Evolutionary conservation across 2,113 vertebrate genomes (phyloP).

Genomic region (Mystacornis crossleyi): DNA sequence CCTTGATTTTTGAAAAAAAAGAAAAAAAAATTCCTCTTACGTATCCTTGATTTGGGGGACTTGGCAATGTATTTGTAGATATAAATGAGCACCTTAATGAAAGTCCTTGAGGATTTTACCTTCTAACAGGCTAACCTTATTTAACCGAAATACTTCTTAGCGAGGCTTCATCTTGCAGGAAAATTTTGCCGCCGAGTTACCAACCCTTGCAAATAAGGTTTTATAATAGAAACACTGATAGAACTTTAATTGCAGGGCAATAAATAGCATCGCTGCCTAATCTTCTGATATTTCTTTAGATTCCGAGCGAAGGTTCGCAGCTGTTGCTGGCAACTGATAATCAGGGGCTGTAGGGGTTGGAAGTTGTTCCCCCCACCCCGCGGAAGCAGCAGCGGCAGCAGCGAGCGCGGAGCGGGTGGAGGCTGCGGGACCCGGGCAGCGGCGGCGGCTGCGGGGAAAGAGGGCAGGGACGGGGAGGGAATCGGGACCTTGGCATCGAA

Average conservation of each 20-base stretch:
- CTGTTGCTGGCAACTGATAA: constrained; percentile 75
- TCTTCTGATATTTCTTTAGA: constrained; percentile 72
- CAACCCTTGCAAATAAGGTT: constrained; percentile 77
- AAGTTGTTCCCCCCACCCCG: constrained; percentile 26
- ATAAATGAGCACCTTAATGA: constrained; percentile 26
- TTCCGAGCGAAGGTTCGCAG: constrained; percentile 57
- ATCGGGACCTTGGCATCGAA: not conserved
- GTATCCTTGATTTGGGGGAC: not conserved
- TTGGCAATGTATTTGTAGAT: not conserved
- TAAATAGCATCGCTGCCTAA: constrained; percentile 78
- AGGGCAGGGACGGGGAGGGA: not conserved
- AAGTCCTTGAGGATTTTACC: constrained; percentile 52
- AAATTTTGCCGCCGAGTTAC: constrained; percentile 71
- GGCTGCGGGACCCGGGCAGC: not conserved
- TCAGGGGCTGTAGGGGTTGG: constrained; percentile 7
- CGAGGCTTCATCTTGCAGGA: constrained; percentile 47
- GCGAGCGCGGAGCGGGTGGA: constrained; percentile 26
- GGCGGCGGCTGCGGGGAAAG: too few species aligned
- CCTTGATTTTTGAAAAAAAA: not conserved
- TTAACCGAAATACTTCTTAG: constrained; percentile 35
- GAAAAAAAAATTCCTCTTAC: not conserved
- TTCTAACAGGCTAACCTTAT: constrained; percentile 40
- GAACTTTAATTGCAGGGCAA: constrained; percentile 79
- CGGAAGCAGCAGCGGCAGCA: not conserved
- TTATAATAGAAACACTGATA: constrained; percentile 75